Evolutionary conservation across 2,113 vertebrate species (phyloP).

Genomic region (Prunella himalayana): DNA sequence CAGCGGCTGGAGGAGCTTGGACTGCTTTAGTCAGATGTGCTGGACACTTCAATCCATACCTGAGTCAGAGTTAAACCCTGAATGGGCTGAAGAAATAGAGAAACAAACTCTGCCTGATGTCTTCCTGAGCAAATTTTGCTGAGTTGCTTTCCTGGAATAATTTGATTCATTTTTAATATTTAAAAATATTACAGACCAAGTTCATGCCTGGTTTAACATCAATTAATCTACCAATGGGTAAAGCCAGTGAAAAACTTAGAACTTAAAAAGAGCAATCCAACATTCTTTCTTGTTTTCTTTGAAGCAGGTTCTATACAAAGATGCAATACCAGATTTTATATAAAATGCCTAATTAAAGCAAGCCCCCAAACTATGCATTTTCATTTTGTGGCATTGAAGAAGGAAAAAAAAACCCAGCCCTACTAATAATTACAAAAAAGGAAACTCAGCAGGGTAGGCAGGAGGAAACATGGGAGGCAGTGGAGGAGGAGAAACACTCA

Average conservation of each 20-base stretch:
- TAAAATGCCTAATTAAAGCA: background rate
- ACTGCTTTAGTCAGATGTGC: background rate
- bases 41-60: background rate
- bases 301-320: background rate
- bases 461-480: background rate
- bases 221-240: background rate
- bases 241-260: background rate
- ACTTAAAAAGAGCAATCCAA: background rate
- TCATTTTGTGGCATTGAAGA: background rate
- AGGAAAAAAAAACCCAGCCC: background rate
- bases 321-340: background rate
- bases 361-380: background rate
- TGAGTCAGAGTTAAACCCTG: background rate
- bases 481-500: background rate
- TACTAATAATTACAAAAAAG: background rate
- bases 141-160: background rate
- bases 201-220: background rate
- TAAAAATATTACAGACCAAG: background rate
- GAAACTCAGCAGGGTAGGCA: background rate
- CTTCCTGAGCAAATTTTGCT: background rate
- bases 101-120: background rate
- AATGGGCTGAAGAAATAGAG: background rate
- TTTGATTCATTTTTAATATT: background rate
- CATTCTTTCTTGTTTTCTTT: conserved; percentile 17
- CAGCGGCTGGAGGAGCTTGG: background rate